phyloP scores from a whole-genome alignment of 2,888 invertebrate species.

The Portevinia maculata region DNA sequence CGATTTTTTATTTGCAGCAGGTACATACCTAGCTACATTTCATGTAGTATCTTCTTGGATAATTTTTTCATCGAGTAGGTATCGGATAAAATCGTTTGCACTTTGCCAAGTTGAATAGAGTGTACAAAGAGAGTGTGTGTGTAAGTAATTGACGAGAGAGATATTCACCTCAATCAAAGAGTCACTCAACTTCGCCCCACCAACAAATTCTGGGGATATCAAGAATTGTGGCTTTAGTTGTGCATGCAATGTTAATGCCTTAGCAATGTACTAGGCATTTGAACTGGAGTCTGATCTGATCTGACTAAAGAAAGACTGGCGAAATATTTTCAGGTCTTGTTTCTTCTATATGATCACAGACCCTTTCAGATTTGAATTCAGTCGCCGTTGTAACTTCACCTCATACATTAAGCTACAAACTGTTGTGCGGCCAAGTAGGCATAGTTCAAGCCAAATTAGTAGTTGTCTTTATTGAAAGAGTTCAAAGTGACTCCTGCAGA shows the following conservation, averaged over 20 bases:
- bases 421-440: not conserved
- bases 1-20: too few species aligned
- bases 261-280: not conserved
- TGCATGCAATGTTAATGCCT: not conserved
- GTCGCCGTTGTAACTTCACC: constrained; percentile 80
- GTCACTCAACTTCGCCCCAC: not conserved
- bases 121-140: not conserved
- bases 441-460: not conserved
- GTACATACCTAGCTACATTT: too few species aligned
- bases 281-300: constrained; percentile 12
- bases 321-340: constrained; percentile 3
- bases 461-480: constrained; percentile 10
- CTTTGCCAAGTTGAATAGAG: too few species aligned
- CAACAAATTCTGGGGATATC: not conserved
- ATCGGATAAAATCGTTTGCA: too few species aligned
- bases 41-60: too few species aligned
- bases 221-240: not conserved
- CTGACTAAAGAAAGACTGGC: constrained; percentile 1
- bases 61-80: too few species aligned
- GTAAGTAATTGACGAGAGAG: not conserved
- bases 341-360: constrained; percentile 54
- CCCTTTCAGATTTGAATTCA: constrained; percentile 76
- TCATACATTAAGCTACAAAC: constrained; percentile 76
- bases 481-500: constrained; percentile 16
- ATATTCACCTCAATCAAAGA: not conserved